phyloP scores from a whole-genome alignment of 2,888 invertebrate species.

The Protodeltote pygarga region DNA sequence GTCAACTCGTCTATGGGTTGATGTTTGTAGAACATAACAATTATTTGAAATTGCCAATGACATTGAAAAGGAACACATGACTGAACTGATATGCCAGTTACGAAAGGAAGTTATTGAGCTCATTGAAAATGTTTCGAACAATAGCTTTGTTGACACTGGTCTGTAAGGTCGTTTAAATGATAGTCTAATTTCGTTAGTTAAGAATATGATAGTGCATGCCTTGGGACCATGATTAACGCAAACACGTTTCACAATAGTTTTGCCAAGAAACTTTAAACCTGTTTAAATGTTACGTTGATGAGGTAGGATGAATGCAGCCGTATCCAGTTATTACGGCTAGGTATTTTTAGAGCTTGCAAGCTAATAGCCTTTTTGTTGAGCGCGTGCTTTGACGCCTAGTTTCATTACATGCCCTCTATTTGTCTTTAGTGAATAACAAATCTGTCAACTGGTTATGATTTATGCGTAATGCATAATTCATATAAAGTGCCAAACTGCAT shows the following conservation, averaged over 20 bases:
- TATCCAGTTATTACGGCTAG: constrained; percentile 54
- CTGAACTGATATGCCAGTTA: constrained; percentile 43
- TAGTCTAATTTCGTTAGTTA: constrained; percentile 43
- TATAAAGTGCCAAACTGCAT: constrained; percentile 65
- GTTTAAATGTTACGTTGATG: constrained; percentile 48
- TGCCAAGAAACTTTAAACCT: constrained; percentile 53
- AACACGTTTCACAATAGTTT: constrained; percentile 43
- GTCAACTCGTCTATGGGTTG: constrained; percentile 2
- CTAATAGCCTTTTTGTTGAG: constrained; percentile 61
- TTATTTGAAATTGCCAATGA: constrained; percentile 36
- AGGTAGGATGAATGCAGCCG: constrained; percentile 51
- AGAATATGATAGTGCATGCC: constrained; percentile 10
- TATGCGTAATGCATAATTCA: constrained; percentile 63
- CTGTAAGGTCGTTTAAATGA: constrained; percentile 43
- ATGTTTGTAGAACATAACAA: constrained; percentile 17
- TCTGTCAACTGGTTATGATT: constrained; percentile 69
- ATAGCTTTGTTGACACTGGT: constrained; percentile 51
- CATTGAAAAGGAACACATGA: constrained; percentile 46
- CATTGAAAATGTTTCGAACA: constrained; percentile 57
- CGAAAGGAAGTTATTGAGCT: constrained; percentile 58
- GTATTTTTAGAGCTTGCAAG: constrained; percentile 52
- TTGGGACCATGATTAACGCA: constrained; percentile 18
- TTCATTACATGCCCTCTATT: constrained; percentile 63
- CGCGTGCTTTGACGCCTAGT: constrained; percentile 42
- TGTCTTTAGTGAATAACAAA: constrained; percentile 65